Percentiles rank a stretch among this genome's conserved stretches.
phyloP scores from a whole-genome alignment of 1,140 invertebrate genomes.

The Saccostrea cuccullata region DNA sequence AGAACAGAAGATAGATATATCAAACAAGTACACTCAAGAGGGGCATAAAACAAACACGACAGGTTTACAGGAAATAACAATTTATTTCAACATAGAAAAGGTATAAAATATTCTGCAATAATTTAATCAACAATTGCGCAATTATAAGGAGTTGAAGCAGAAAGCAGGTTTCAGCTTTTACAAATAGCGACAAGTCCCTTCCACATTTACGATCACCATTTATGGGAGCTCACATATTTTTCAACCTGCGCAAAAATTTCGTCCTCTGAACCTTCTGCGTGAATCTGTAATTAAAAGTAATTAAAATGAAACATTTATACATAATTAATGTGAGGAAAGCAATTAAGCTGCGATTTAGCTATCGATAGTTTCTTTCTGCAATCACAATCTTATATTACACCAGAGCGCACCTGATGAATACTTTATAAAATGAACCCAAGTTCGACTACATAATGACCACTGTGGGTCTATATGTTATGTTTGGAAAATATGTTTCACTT shows the following conservation, averaged over 20 bases:
- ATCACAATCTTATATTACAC: too few species aligned
- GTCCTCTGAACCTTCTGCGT: constrained; percentile 87
- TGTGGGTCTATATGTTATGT: too few species aligned
- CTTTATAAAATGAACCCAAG: too few species aligned
- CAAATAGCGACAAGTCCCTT: neutral
- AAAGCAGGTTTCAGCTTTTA: neutral
- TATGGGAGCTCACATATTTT: constrained; percentile 80
- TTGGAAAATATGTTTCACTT: too few species aligned
- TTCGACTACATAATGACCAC: too few species aligned
- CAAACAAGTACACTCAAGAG: neutral
- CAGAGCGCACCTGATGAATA: too few species aligned
- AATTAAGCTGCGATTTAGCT: too few species aligned
- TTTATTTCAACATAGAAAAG: neutral
- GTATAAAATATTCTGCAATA: neutral
- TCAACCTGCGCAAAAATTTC: constrained; percentile 87
- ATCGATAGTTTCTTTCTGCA: too few species aligned
- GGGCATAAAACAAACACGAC: neutral
- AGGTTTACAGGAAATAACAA: neutral
- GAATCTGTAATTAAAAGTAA: constrained; percentile 82
- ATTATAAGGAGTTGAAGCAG: neutral
- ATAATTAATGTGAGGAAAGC: too few species aligned
- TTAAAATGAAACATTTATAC: too few species aligned
- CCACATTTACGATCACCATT: constrained; percentile 55
- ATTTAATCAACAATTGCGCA: neutral
- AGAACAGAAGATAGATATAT: too few species aligned